phyloP scores from a whole-genome alignment of 2,113 vertebrate genomes.

The Zingel zingel region DNA sequence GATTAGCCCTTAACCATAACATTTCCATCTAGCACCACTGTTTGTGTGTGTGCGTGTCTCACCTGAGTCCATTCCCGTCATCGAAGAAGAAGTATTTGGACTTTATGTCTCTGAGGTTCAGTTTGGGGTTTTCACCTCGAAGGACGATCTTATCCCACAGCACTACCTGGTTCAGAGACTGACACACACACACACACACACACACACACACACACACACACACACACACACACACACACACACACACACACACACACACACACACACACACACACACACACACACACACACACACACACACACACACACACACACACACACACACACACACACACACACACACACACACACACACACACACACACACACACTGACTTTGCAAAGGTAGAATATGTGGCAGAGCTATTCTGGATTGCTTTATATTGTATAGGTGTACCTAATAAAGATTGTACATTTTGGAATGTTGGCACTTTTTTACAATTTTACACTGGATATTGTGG shows the following conservation, averaged over 20 bases:
- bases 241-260: slow-evolving; percentile 9
- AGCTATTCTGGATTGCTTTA: not conserved
- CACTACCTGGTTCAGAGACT: slow-evolving; percentile 97
- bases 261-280: not conserved
- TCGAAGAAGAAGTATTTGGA: slow-evolving; percentile 99
- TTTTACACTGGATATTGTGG: not conserved
- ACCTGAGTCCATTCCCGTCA: slow-evolving; percentile 98
- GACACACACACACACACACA: slow-evolving; percentile 18
- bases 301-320: too few relatives aligned
- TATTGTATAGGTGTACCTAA: not conserved
- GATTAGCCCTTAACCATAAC: too few relatives aligned
- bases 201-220: not conserved
- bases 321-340: slow-evolving; percentile 3
- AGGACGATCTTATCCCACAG: slow-evolving; percentile 98
- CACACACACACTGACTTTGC: not conserved
- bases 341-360: slow-evolving; percentile 11
- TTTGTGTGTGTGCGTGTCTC: slow-evolving; percentile 67
- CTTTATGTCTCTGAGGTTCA: slow-evolving; percentile 93
- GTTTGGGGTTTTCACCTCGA: slow-evolving; percentile 93
- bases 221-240: not conserved
- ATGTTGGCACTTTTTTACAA: not conserved
- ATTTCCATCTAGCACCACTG: too few relatives aligned
- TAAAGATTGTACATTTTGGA: not conserved
- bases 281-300: too few relatives aligned
- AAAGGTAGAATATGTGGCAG: not conserved